These are phyloP conservation scores for Orbicella faveolata DNA, from an alignment of 64 coral and sea anemone genomes.

Conservation along the genomic window DNA sequence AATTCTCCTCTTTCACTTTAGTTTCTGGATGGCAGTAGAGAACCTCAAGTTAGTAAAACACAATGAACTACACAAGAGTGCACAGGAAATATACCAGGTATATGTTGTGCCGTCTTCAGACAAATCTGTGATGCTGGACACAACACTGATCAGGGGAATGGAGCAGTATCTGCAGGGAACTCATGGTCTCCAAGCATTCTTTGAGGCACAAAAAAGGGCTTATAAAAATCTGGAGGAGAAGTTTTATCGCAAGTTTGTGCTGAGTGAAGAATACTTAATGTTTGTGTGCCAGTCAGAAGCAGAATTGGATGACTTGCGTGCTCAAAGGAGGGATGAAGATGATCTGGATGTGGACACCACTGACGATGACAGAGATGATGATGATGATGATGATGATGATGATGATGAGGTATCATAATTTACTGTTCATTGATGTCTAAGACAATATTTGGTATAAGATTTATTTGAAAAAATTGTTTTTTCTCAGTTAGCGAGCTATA, in stretches of 20 bases:
- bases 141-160: slow-evolving; percentile 75
- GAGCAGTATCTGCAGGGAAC: slow-evolving; percentile 82
- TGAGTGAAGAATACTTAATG: slow-evolving; percentile 88
- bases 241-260: slow-evolving; percentile 88
- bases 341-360: slow-evolving; percentile 69
- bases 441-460: no score
- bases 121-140: slow-evolving; percentile 92
- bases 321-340: slow-evolving; percentile 69
- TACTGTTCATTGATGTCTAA: no score
- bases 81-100: slow-evolving; percentile 93
- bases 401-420: no score
- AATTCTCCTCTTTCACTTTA: slow-evolving; percentile 1
- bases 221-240: slow-evolving; percentile 72
- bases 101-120: slow-evolving; percentile 86
- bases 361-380: slow-evolving; percentile 65
- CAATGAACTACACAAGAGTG: slow-evolving; percentile 67
- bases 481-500: no score
- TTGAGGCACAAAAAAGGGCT: slow-evolving; percentile 86
- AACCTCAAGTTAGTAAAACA: slow-evolving; percentile 79
- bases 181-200: slow-evolving; percentile 65
- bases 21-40: slow-evolving; percentile 96
- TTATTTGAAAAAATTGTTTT: no score
- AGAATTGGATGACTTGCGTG: slow-evolving; percentile 84
- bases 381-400: no score
- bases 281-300: slow-evolving; percentile 86